Conservation (phyloP, 2,797 vertebrate genomes). For the Labroides dimidiatus region DNA sequence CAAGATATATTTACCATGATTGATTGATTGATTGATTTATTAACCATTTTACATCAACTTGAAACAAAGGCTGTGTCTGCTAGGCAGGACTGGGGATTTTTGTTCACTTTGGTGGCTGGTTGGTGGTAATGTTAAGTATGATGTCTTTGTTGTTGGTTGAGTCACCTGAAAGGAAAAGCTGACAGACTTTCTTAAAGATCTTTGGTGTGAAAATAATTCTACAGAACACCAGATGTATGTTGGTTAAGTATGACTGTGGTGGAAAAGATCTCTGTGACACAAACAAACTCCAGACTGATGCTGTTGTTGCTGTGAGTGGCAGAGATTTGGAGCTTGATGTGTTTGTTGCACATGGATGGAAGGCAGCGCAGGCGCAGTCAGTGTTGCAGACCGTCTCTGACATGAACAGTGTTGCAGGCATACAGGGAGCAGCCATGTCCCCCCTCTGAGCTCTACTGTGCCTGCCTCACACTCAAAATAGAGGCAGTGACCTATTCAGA, state of each 20-base stretch:
- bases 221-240: not conserved
- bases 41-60: conserved; percentile 17
- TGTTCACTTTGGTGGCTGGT: not conserved
- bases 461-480: conserved; percentile 73
- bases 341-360: conserved; percentile 39
- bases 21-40: no score
- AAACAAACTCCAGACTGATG: not conserved
- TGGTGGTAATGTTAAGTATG: not conserved
- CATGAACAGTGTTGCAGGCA: conserved; percentile 33
- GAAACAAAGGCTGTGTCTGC: conserved; percentile 4
- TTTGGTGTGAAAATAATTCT: not conserved
- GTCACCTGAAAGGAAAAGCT: not conserved
- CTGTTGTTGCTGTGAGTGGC: conserved; percentile 7
- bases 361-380: conserved; percentile 8
- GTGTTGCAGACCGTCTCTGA: conserved; percentile 38
- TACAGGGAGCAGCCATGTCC: conserved; percentile 58
- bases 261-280: not conserved
- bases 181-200: not conserved
- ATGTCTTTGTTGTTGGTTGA: not conserved
- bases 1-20: no score
- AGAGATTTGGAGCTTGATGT: conserved; percentile 27
- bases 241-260: not conserved
- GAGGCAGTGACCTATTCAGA: conserved; percentile 82
- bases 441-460: conserved; percentile 60
- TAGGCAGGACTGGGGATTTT: not conserved